Conservation (phyloP, 2,888 invertebrate species). For the Lissocephala sabroskyi region DNA sequence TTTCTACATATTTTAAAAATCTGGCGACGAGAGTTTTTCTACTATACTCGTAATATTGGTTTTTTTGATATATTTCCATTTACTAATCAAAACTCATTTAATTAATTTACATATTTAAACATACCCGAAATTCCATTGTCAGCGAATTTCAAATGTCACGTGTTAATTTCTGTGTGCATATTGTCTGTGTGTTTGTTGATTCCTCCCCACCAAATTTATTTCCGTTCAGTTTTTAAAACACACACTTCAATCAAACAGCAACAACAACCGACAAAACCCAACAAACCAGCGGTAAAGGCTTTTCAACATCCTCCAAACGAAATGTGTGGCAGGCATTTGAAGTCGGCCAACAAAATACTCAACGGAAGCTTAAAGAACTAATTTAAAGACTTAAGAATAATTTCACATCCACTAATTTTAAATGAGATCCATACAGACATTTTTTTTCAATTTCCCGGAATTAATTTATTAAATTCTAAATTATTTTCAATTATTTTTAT, state of each 20-base stretch:
- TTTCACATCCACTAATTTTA: slow-evolving; percentile 31
- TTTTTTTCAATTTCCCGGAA: slow-evolving; percentile 46
- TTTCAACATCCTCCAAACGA: no score
- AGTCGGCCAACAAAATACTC: neutral
- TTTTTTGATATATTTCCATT: no score
- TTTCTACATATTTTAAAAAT: no score
- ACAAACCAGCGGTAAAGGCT: no score
- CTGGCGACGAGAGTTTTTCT: no score
- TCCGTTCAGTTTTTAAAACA: neutral
- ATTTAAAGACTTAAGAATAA: neutral
- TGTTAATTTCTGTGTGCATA: slow-evolving; percentile 35
- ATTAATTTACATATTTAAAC: no score
- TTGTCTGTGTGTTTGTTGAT: slow-evolving; percentile 37
- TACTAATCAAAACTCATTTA: no score
- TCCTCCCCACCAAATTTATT: slow-evolving; percentile 9
- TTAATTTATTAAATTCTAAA: slow-evolving; percentile 19
- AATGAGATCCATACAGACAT: slow-evolving; percentile 73
- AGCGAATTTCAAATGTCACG: slow-evolving; percentile 26
- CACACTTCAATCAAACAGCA: neutral
- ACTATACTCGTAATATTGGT: no score
- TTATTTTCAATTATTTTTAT: slow-evolving; percentile 7
- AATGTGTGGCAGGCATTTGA: neutral
- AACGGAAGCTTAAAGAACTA: neutral
- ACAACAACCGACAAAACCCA: no score
- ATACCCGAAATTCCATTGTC: no score